A percentile compares a stretch with the other conserved stretches of the same genome.
Conservation (phyloP, 2,113 vertebrate genomes). For the Calyptommatus sinebrachiatus region DNA sequence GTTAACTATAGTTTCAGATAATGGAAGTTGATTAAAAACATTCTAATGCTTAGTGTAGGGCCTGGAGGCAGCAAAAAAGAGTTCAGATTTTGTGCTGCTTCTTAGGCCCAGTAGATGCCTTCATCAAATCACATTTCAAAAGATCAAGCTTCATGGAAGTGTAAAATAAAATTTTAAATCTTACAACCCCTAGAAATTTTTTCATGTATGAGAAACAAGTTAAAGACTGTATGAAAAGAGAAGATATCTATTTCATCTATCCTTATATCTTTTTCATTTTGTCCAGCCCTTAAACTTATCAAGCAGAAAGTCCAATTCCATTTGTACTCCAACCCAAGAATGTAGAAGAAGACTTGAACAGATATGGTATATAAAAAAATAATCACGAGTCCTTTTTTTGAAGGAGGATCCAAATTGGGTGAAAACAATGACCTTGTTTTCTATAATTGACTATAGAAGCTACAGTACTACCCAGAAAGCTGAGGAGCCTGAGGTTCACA, state of each 20-base stretch:
- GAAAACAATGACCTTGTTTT: not conserved
- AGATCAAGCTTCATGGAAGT: not conserved
- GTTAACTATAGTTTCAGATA: not conserved
- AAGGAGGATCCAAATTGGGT: not conserved
- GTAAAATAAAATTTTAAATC: not conserved
- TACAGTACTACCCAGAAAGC: too few relatives aligned
- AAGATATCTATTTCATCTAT: not conserved
- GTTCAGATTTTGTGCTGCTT: not conserved
- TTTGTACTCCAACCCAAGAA: constrained; percentile 10
- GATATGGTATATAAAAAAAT: not conserved
- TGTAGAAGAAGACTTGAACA: constrained; percentile 20
- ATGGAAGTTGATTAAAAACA: not conserved
- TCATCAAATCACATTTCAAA: not conserved
- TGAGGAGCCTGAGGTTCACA: too few relatives aligned
- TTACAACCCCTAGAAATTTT: not conserved
- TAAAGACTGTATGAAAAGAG: not conserved
- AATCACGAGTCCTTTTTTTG: not conserved
- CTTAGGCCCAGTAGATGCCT: not conserved
- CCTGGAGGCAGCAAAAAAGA: not conserved
- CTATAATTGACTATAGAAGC: too few relatives aligned
- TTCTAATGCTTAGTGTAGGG: not conserved
- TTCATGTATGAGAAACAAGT: not conserved
- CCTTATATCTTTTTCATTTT: not conserved
- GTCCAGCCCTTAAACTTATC: not conserved
- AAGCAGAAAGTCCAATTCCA: constrained; percentile 14